phyloP scores from a whole-genome alignment of 2,113 vertebrate genomes.

The Vulpes lagopus region DNA sequence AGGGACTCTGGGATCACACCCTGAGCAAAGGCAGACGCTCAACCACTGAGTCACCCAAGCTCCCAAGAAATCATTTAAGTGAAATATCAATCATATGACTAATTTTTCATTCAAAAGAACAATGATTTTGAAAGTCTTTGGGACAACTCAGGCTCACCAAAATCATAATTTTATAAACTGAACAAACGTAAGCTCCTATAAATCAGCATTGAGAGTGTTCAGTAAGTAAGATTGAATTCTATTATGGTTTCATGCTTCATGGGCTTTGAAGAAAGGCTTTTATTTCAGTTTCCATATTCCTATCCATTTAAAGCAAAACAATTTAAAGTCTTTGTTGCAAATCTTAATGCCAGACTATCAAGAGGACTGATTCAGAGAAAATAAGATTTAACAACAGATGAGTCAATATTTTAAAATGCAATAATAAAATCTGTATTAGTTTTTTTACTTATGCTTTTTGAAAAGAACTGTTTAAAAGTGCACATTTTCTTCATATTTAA shows the following conservation, averaged over 20 bases:
- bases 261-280: constrained; percentile 57
- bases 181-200: neutral
- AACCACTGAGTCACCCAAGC: no score
- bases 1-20: no score
- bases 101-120: neutral
- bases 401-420: constrained; percentile 16
- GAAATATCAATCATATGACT: neutral
- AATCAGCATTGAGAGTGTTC: neutral
- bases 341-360: constrained; percentile 27
- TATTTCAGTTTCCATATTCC: constrained; percentile 17
- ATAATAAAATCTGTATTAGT: neutral
- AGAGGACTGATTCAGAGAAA: constrained; percentile 34
- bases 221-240: constrained; percentile 1
- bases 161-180: constrained; percentile 21
- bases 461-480: constrained; percentile 4
- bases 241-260: constrained; percentile 30
- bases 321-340: neutral
- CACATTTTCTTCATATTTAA: neutral
- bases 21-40: no score
- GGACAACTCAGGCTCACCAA: constrained; percentile 42
- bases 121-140: constrained; percentile 33
- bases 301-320: constrained; percentile 17
- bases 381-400: neutral
- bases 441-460: constrained; percentile 13
- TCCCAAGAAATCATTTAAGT: neutral